Evolutionary conservation across 2,113 vertebrate species (phyloP).

Genomic region (Stercorarius parasiticus): DNA sequence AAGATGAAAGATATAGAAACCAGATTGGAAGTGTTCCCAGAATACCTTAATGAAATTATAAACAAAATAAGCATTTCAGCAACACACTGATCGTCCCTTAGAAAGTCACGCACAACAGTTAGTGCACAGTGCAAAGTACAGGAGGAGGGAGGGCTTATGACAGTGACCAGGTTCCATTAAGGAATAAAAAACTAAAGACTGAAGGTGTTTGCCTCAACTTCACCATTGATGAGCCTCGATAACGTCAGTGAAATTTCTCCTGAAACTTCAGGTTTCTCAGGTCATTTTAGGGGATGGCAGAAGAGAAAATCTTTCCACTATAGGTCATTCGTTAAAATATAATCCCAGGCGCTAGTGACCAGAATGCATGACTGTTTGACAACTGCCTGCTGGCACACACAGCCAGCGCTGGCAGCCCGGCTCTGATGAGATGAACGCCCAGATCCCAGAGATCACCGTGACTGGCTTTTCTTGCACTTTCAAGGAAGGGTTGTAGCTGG

Average conservation of each 20-base stretch:
- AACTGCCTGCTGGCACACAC: not conserved
- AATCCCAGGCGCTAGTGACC: not conserved
- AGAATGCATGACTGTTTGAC: not conserved
- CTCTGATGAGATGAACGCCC: not conserved
- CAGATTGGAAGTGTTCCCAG: not conserved
- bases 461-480: not conserved
- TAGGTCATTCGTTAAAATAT: not conserved
- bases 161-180: not conserved
- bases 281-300: not conserved
- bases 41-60: conserved; percentile 1
- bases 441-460: not conserved
- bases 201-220: not conserved
- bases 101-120: not conserved
- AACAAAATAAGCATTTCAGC: not conserved
- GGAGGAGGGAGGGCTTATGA: not conserved
- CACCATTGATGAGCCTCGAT: not conserved
- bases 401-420: not conserved
- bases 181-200: not conserved
- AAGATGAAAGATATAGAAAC: not conserved
- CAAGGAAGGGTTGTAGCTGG: not conserved
- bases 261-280: not conserved
- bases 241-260: not conserved
- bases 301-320: not conserved
- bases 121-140: not conserved
- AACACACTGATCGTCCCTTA: not conserved